phyloP scores from a whole-genome alignment of 2,888 invertebrate species.

The Lasioglossum malachurum region DNA sequence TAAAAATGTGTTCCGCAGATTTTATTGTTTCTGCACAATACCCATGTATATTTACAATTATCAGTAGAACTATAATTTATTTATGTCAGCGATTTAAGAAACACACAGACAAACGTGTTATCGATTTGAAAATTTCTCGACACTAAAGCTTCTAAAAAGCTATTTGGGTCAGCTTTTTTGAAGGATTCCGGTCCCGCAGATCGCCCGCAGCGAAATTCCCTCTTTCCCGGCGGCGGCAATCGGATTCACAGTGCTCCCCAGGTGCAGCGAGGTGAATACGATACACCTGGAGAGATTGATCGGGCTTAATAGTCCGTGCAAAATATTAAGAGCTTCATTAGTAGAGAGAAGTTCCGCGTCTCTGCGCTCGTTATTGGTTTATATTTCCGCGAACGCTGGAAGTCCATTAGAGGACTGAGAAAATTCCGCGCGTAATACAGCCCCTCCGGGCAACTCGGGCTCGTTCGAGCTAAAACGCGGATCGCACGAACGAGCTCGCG shows the following conservation, averaged over 20 bases:
- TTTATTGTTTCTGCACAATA: too few species aligned
- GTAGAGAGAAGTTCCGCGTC: constrained; percentile 17
- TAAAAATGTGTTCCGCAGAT: too few species aligned
- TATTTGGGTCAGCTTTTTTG: too few species aligned
- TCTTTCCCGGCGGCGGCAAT: neutral
- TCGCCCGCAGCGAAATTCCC: neutral
- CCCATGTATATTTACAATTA: too few species aligned
- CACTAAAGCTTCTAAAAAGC: too few species aligned
- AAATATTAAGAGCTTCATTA: constrained; percentile 18
- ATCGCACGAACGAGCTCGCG: neutral
- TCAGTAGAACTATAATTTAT: neutral
- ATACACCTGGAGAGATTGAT: neutral
- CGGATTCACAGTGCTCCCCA: neutral
- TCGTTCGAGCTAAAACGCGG: constrained; percentile 14
- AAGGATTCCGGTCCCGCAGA: neutral
- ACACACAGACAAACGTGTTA: too few species aligned
- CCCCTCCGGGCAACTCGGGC: constrained; percentile 16
- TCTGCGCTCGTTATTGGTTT: constrained; percentile 28
- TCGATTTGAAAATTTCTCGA: too few species aligned
- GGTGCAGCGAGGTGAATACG: neutral
- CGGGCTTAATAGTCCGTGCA: neutral
- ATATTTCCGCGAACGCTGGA: constrained; percentile 7
- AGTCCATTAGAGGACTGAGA: constrained; percentile 31
- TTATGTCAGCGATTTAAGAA: neutral
- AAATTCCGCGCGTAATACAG: constrained; percentile 28